These are phyloP conservation scores for Emydocephalus ijimae DNA, from an alignment of 2,113 vertebrate species.

Conservation along the genomic window DNA sequence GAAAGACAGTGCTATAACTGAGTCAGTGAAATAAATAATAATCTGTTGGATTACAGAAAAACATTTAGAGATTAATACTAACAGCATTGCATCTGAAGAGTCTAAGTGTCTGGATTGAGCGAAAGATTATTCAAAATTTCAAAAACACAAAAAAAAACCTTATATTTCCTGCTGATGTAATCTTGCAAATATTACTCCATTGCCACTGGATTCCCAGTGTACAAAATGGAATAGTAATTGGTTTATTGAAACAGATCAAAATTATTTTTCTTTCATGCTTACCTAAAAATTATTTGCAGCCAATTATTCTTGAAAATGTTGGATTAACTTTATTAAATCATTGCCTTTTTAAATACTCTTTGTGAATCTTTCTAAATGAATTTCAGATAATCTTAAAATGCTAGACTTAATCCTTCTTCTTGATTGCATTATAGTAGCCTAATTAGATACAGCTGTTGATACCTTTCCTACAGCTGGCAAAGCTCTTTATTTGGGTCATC, in stretches of 20 bases:
- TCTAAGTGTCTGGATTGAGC: slow-evolving; percentile 42
- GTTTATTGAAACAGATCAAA: slow-evolving; percentile 10
- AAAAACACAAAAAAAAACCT: neutral
- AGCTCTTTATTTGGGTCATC: slow-evolving; percentile 17
- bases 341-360: slow-evolving; percentile 50
- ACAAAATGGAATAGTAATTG: neutral
- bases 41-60: slow-evolving; percentile 34
- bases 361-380: slow-evolving; percentile 44
- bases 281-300: slow-evolving; percentile 37
- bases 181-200: slow-evolving; percentile 11
- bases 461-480: neutral
- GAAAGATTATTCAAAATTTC: slow-evolving; percentile 40
- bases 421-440: slow-evolving; percentile 41
- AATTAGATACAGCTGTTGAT: slow-evolving; percentile 34
- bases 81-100: slow-evolving; percentile 25
- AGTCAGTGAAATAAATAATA: slow-evolving; percentile 16
- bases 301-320: slow-evolving; percentile 55
- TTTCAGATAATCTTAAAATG: slow-evolving; percentile 54
- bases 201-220: slow-evolving; percentile 3
- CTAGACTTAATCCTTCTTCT: slow-evolving; percentile 53
- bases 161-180: neutral
- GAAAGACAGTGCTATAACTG: neutral
- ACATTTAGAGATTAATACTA: slow-evolving; percentile 46
- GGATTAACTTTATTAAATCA: slow-evolving; percentile 59
- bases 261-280: neutral